Evolutionary conservation across 1,140 invertebrate genomes (phyloP).

Genomic region (Ectropis grisescens): DNA sequence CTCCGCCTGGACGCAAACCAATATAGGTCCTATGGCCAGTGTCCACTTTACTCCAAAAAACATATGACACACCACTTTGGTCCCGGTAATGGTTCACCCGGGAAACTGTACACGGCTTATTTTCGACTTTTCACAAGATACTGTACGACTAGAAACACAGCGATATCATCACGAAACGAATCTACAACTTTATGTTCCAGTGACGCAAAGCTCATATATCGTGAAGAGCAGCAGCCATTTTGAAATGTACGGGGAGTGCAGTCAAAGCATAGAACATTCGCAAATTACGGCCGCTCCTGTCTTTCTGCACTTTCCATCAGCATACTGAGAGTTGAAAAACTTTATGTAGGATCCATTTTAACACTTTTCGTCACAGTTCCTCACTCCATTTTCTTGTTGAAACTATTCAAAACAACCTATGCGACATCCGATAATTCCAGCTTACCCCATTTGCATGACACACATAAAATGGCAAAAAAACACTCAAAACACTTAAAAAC

Average conservation of each 20-base stretch:
- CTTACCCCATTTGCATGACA: constrained; percentile 72
- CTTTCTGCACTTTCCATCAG: constrained; percentile 27
- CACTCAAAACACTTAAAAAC: constrained; percentile 68
- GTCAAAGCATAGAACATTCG: constrained; percentile 69
- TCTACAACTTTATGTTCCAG: constrained; percentile 65
- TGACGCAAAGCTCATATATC: constrained; percentile 71
- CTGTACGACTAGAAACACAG: constrained; percentile 41
- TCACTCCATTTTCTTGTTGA: constrained; percentile 62
- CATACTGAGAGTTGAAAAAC: constrained; percentile 33
- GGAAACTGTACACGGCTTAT: constrained; percentile 33
- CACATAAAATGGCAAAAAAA: constrained; percentile 69
- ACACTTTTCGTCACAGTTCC: constrained; percentile 55
- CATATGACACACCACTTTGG: constrained; percentile 65
- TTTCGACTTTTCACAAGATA: constrained; percentile 45
- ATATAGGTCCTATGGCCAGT: constrained; percentile 61
- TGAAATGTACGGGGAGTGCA: constrained; percentile 70
- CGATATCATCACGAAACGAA: constrained; percentile 47
- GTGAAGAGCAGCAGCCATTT: constrained; percentile 70
- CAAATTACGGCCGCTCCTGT: constrained; percentile 46
- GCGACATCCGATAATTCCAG: constrained; percentile 71
- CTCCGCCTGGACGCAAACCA: constrained; percentile 56
- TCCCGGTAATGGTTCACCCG: constrained; percentile 35
- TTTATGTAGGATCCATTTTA: constrained; percentile 54
- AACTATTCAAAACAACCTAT: constrained; percentile 71
- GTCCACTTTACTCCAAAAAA: constrained; percentile 59